phyloP scores from a whole-genome alignment of 1,140 invertebrate genomes.

The Hycleus phaleratus region DNA sequence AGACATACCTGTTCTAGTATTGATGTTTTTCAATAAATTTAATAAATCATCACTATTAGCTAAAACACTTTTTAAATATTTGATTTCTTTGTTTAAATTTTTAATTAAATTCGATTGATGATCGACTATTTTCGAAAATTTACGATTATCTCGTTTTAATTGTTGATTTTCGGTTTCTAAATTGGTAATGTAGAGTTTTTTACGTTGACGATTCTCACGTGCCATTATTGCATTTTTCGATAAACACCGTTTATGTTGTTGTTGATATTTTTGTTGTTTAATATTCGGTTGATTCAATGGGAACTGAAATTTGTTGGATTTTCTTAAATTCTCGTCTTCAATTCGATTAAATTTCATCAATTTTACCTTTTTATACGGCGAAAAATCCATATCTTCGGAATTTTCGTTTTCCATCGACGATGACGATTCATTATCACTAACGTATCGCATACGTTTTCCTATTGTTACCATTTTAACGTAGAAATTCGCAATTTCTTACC shows the following conservation, averaged over 20 bases:
- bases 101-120: constrained; percentile 42
- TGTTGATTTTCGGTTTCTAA: constrained; percentile 45
- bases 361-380: constrained; percentile 16
- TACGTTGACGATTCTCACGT: constrained; percentile 49
- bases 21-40: constrained; percentile 42
- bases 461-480: constrained; percentile 17
- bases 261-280: constrained; percentile 9
- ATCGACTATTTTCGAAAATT: constrained; percentile 42
- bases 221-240: constrained; percentile 50
- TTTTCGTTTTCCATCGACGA: constrained; percentile 18
- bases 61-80: constrained; percentile 47
- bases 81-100: constrained; percentile 44
- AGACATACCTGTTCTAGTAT: constrained; percentile 30
- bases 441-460: constrained; percentile 22
- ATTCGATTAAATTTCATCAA: not conserved
- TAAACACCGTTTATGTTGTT: constrained; percentile 15
- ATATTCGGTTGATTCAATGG: constrained; percentile 2
- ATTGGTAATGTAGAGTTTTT: constrained; percentile 49
- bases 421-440: constrained; percentile 19
- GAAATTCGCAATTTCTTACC: no score
- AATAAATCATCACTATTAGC: constrained; percentile 45
- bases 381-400: not conserved
- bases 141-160: constrained; percentile 43
- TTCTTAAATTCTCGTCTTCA: not conserved
- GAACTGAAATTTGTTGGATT: not conserved